phyloP scores from a whole-genome alignment of 2,113 vertebrate genomes.

The Neomonachus schauinslandi region DNA sequence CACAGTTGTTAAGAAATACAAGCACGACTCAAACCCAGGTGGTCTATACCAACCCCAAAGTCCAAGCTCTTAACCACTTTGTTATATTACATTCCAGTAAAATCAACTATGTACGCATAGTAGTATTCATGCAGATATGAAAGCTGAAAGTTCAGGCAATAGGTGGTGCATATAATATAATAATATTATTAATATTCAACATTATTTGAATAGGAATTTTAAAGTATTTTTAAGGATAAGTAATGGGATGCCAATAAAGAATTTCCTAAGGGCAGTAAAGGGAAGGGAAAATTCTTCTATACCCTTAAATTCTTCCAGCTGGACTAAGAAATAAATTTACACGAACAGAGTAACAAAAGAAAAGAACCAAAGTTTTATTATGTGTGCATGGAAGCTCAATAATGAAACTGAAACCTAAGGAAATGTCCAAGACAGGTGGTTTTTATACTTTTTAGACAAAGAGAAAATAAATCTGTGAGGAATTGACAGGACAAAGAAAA shows the following conservation, averaged over 20 bases:
- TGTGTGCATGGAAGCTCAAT: not conserved
- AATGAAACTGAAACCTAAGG: not conserved
- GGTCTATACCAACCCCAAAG: not conserved
- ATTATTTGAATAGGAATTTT: not conserved
- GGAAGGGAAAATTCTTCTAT: not conserved
- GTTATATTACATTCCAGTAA: not conserved
- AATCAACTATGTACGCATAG: not conserved
- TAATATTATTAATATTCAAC: not conserved
- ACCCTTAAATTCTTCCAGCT: not conserved
- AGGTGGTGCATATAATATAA: not conserved
- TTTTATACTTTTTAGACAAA: not conserved
- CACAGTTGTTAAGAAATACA: not conserved
- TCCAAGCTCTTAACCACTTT: not conserved
- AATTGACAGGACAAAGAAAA: not conserved
- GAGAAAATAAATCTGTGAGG: not conserved
- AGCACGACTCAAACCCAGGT: not conserved
- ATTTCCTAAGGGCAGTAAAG: not conserved
- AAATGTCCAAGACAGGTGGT: not conserved
- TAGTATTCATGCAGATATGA: not conserved
- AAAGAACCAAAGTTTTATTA: not conserved
- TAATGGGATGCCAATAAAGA: not conserved
- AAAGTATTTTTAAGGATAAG: not conserved
- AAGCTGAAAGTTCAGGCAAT: not conserved
- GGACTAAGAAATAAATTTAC: not conserved
- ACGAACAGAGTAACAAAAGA: not conserved